These are phyloP conservation scores for Drosophila barbarae DNA, from an alignment of 2,888 invertebrate species.

Conservation along the genomic window DNA sequence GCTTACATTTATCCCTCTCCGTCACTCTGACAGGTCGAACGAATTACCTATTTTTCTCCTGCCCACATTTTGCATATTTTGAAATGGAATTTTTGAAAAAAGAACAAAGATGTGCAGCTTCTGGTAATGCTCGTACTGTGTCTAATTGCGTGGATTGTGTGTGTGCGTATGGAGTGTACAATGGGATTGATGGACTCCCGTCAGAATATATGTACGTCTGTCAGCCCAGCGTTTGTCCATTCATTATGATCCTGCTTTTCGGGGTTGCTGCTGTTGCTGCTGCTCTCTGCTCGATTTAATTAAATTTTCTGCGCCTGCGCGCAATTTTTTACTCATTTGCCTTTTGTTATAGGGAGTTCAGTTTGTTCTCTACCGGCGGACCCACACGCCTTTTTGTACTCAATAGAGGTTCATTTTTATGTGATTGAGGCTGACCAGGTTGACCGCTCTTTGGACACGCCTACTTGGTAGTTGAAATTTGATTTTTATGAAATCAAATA, in stretches of 20 bases:
- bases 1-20: conserved; percentile 28
- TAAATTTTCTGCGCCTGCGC: conserved; percentile 72
- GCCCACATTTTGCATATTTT: conserved; percentile 41
- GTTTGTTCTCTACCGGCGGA: conserved; percentile 7
- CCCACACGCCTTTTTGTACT: conserved; percentile 41
- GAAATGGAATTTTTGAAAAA: conserved; percentile 36
- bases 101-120: conserved; percentile 27
- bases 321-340: conserved; percentile 65
- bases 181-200: conserved; percentile 71
- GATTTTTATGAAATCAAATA: not conserved
- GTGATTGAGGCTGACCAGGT: conserved; percentile 13
- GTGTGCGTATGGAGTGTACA: conserved; percentile 12
- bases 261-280: conserved; percentile 40
- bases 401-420: conserved; percentile 9
- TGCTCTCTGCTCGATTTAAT: conserved; percentile 58
- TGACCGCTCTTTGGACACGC: conserved; percentile 25
- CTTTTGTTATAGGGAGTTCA: conserved; percentile 39
- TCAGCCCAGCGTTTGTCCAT: conserved; percentile 24
- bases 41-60: conserved; percentile 17
- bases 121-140: conserved; percentile 63
- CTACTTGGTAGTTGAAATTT: not conserved
- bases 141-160: conserved; percentile 68
- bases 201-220: conserved; percentile 51
- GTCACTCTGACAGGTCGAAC: conserved; percentile 47
- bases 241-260: conserved; percentile 15